Evolutionary conservation across 2,888 invertebrate genomes (phyloP).

Genomic region (Gisinianus flammeolus): DNA sequence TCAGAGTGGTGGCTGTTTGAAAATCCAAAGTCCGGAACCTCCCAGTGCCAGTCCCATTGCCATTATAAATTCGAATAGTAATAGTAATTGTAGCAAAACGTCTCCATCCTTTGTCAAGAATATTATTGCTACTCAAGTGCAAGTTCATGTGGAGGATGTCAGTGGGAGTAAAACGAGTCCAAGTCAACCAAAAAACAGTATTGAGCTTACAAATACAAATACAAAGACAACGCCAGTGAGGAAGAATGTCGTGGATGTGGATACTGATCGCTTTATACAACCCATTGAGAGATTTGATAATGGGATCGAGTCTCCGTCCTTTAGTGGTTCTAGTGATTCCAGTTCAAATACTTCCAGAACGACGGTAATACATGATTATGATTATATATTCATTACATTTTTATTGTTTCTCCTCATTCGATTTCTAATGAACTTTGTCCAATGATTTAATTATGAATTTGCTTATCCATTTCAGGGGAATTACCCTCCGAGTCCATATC

Average conservation of each 20-base stretch:
- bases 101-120: constrained; percentile 38
- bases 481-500: constrained; percentile 15
- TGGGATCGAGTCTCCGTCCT: constrained; percentile 28
- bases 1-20: constrained; percentile 34
- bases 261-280: constrained; percentile 7
- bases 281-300: constrained; percentile 19
- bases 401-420: not conserved
- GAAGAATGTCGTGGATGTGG: no score
- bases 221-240: no score
- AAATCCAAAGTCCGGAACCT: constrained; percentile 39
- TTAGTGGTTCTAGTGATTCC: constrained; percentile 33
- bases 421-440: not conserved
- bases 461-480: constrained; percentile 9
- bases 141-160: constrained; percentile 51
- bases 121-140: constrained; percentile 56
- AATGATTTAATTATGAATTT: not conserved
- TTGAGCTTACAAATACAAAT: not conserved
- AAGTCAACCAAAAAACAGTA: not conserved
- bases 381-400: not conserved
- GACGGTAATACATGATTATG: constrained; percentile 24
- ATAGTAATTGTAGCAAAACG: constrained; percentile 7
- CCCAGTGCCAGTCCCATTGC: not conserved
- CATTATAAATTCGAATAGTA: not conserved
- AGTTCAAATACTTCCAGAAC: constrained; percentile 36
- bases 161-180: constrained; percentile 5